Evolutionary conservation across 1,140 invertebrate genomes (phyloP).

Genomic region (Caenorhabditis inopinata): DNA sequence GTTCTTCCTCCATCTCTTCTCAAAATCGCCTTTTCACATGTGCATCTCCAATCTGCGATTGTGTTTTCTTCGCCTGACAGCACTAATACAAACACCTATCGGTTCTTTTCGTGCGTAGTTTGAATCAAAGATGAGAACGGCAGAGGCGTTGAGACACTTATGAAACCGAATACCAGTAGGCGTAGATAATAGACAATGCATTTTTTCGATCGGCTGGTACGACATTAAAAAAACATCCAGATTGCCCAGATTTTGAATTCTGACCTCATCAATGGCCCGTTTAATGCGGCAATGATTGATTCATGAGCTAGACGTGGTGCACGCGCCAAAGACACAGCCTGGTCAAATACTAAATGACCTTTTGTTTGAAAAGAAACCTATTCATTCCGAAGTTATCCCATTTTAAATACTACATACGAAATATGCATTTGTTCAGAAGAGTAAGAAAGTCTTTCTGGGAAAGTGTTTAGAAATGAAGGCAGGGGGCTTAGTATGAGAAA

Average conservation of each 20-base stretch:
- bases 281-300: slow-evolving; percentile 3
- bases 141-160: slow-evolving; percentile 11
- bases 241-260: slow-evolving; percentile 7
- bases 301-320: slow-evolving; percentile 5
- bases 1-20: too few species aligned
- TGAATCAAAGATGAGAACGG: neutral
- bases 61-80: neutral
- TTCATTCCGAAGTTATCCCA: neutral
- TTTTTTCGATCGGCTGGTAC: neutral
- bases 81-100: too few species aligned
- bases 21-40: neutral
- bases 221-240: neutral
- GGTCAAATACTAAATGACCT: slow-evolving; percentile 3
- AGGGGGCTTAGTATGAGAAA: too few species aligned
- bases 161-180: slow-evolving; percentile 3
- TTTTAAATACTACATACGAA: neutral
- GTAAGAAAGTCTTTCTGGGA: neutral
- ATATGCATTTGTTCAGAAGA: neutral
- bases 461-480: too few species aligned
- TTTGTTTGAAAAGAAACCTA: neutral
- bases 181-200: neutral
- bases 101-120: too few species aligned
- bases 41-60: neutral
- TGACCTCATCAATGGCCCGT: slow-evolving; percentile 2
- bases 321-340: neutral